Evolutionary conservation across 2,113 vertebrate species (phyloP).

Genomic region (Lycocorax pyrrhopterus): DNA sequence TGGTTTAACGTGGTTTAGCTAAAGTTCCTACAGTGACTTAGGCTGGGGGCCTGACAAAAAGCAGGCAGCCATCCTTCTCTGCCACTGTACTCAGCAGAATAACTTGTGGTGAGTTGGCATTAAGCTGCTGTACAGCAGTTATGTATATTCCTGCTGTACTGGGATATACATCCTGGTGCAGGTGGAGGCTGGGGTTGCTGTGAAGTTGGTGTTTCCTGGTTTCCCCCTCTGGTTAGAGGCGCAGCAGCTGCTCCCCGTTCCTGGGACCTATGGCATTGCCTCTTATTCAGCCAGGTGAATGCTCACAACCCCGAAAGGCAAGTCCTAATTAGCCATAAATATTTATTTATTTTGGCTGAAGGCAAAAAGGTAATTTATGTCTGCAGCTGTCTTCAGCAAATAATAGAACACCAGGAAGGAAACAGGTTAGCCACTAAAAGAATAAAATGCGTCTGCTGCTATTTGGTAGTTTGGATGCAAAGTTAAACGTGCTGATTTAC

Average conservation of each 20-base stretch:
- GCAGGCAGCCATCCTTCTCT: neutral
- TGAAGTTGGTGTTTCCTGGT: neutral
- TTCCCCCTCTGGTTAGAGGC: neutral
- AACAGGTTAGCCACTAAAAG: neutral
- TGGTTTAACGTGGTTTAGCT: neutral
- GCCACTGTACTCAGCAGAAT: neutral
- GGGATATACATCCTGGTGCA: neutral
- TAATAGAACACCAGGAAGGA: neutral
- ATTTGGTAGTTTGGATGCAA: neutral
- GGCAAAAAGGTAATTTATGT: neutral
- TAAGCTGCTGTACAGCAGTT: neutral
- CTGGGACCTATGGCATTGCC: rapidly evolving
- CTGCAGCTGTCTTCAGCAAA: neutral
- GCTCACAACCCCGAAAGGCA: neutral
- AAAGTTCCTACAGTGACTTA: neutral
- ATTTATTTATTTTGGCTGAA: neutral
- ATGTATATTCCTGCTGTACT: neutral
- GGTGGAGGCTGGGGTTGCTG: neutral
- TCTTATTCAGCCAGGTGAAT: neutral
- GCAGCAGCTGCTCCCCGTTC: neutral
- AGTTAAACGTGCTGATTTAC: neutral
- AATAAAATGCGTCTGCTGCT: neutral
- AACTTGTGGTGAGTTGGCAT: neutral
- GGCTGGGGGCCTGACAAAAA: neutral
- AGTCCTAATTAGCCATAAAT: neutral